These are phyloP conservation scores for Tuta absoluta DNA, from an alignment of 2,888 invertebrate genomes.

Conservation along the genomic window DNA sequence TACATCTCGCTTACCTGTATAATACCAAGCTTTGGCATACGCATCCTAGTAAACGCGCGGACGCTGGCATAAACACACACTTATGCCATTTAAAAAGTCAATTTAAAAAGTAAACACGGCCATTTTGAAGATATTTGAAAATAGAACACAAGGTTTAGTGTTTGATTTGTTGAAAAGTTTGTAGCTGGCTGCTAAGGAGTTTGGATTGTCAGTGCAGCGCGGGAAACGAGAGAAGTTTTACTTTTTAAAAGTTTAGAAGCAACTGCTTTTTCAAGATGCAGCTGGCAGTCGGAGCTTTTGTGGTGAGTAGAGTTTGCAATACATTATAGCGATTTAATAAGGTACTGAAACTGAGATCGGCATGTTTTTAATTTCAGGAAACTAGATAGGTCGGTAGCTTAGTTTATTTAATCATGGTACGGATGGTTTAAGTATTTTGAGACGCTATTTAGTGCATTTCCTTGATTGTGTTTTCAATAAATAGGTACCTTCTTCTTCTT, in stretches of 20 bases:
- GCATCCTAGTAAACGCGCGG: conserved; percentile 7
- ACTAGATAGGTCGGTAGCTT: too few relatives aligned
- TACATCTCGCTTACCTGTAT: conserved; percentile 12
- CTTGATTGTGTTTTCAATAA: too few relatives aligned
- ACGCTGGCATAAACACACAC: conserved; percentile 15
- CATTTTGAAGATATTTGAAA: background rate
- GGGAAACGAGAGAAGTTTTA: background rate
- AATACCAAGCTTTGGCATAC: conserved; percentile 3
- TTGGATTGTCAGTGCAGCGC: conserved; percentile 14
- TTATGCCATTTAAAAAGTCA: background rate
- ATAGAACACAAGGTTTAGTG: background rate
- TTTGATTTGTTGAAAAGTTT: background rate
- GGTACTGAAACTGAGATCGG: too few relatives aligned
- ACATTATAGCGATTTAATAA: too few relatives aligned
- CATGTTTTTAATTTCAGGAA: too few relatives aligned
- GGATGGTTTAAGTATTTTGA: too few relatives aligned
- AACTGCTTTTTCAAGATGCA: conserved; percentile 8
- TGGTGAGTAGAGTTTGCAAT: background rate
- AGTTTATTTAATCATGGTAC: too few relatives aligned
- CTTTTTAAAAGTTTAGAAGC: conserved; percentile 11
- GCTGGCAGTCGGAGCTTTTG: background rate
- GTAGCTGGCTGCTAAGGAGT: background rate
- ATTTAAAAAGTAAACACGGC: background rate
- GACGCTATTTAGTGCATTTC: too few relatives aligned
- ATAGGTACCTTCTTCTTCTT: too few relatives aligned